phyloP scores from a whole-genome alignment of 2,113 vertebrate genomes.

The Nothocercus julius region DNA sequence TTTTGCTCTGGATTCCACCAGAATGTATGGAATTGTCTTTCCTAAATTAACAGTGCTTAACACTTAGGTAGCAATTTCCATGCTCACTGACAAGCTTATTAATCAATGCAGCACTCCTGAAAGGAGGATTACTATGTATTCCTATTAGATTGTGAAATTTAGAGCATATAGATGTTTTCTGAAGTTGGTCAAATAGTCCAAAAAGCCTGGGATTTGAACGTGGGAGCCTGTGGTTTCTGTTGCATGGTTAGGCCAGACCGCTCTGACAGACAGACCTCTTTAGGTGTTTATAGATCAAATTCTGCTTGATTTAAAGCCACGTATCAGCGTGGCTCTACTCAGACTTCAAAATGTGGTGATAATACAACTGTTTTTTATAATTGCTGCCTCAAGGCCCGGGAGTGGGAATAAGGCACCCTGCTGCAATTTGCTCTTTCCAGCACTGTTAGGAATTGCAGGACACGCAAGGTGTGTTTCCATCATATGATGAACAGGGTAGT shows the following conservation, averaged over 20 bases:
- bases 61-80: constrained; percentile 35
- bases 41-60: constrained; percentile 31
- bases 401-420: neutral
- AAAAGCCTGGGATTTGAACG: neutral
- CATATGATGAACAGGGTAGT: neutral
- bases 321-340: neutral
- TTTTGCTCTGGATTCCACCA: constrained; percentile 46
- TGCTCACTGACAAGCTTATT: constrained; percentile 16
- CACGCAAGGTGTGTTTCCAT: constrained; percentile 30
- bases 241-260: constrained; percentile 14
- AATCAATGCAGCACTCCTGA: constrained; percentile 56
- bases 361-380: constrained; percentile 28
- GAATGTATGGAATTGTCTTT: constrained; percentile 56
- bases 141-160: constrained; percentile 26
- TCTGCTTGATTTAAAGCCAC: constrained; percentile 6
- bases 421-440: constrained; percentile 30
- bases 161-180: constrained; percentile 44
- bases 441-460: neutral
- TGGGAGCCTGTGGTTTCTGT: constrained; percentile 41
- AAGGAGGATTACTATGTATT: constrained; percentile 32
- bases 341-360: constrained; percentile 17
- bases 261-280: constrained; percentile 45
- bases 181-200: neutral
- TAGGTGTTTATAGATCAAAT: constrained; percentile 40
- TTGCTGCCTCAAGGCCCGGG: constrained; percentile 35